Conservation (phyloP, 2,797 vertebrate species). For the Delichon dasypus region DNA sequence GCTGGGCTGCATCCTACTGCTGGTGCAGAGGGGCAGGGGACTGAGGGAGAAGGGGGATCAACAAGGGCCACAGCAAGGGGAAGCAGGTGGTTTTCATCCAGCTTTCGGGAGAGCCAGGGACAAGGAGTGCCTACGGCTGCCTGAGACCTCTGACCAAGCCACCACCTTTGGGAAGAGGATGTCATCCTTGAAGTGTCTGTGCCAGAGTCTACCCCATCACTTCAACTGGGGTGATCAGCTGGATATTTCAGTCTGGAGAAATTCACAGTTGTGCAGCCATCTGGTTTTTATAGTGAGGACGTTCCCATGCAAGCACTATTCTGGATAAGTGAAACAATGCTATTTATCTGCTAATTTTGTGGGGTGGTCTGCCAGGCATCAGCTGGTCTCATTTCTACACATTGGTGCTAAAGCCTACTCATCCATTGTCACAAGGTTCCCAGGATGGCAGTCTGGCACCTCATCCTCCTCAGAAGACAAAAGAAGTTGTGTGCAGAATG, state of each 20-base stretch:
- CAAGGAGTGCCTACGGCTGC: background rate
- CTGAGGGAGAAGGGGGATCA: background rate
- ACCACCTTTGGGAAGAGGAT: background rate
- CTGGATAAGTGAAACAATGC: background rate
- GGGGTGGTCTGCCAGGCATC: background rate
- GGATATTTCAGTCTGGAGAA: background rate
- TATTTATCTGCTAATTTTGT: background rate
- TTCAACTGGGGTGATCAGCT: background rate
- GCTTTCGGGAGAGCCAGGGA: background rate
- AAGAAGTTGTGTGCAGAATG: background rate
- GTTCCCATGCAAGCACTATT: rapidly evolving
- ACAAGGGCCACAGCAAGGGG: background rate
- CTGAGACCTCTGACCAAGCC: background rate
- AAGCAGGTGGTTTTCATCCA: background rate
- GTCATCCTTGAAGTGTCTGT: background rate
- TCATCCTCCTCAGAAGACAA: background rate
- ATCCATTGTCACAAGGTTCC: rapidly evolving
- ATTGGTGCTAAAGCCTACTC: background rate
- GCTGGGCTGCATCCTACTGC: background rate
- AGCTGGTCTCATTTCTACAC: background rate
- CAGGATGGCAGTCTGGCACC: background rate
- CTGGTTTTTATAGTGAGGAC: background rate
- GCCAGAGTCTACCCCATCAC: background rate
- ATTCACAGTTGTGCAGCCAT: background rate
- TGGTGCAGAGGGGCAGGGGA: background rate